Base-by-base conservation (phyloP, 2,888 invertebrate genomes). In the Melanotus villosus region DNA sequence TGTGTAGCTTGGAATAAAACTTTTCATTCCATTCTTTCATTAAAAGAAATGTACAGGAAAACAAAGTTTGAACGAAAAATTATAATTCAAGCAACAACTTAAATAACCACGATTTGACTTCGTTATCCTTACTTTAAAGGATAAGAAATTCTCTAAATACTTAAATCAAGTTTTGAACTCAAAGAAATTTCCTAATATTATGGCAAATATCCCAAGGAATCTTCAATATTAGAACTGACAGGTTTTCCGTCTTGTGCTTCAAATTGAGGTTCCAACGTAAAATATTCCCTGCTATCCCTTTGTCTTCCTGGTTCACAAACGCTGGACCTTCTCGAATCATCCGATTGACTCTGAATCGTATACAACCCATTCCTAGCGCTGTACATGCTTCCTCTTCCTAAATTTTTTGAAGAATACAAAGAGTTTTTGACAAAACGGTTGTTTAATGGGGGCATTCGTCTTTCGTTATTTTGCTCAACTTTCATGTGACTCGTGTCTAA, bases 121-220 rank as follows among this genome's bases (percentile, higher is more conserved):
- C 26, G 26, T 26, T 26, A 26, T 7, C 26, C 26, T 26, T 26
- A 5, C 3, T 26, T 26, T 7, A 26, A 26, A 26, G 26, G 26
- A 26, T 26, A 26, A 26, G 26, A 26, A 26, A 26, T 26, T 26
- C 26, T 38, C 1, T 1, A 6, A 6, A n/a, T 38, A 38, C 10
- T 38, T 12, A 38, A 12, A 26, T 5, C 26, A 26, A 26, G 3
- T 5, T 26, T 7, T 5, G 26, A 10, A 32, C n/a, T 32, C 1
- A 32, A 32, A 32, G n/a, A 2, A 32, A 5, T 5, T 7, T 1
- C 1, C 32, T 32, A n/a, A 41, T 16, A 41, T 59, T 65, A 90
- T 10, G 90, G 91, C 64, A 91, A 82, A 80, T 91, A 91, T 4
- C 91, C 91, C 19, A 91, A 81, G 2, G 90, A 90, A 76, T 90